Percentiles rank a stretch among this genome's conserved stretches.
These are phyloP conservation scores for Pemphredon lugubris DNA, from an alignment of 2,888 invertebrate genomes.

Conservation along the genomic window DNA sequence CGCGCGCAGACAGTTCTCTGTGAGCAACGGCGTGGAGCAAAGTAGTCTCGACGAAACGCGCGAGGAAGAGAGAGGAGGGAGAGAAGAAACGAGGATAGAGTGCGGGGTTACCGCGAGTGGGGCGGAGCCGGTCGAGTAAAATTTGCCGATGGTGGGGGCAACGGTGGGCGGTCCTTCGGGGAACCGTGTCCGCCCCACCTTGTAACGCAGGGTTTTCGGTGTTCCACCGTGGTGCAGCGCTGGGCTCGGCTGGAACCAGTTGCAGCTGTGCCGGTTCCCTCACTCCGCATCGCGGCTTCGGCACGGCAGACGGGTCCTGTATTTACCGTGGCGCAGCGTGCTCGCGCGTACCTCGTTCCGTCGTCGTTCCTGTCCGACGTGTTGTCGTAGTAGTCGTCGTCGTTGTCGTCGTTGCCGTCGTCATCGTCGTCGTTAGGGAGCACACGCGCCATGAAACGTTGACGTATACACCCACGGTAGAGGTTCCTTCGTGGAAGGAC, in stretches of 20 bases:
- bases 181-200: slow-evolving; percentile 53
- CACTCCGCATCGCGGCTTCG: slow-evolving; percentile 79
- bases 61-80: slow-evolving; percentile 17
- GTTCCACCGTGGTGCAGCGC: slow-evolving; percentile 64
- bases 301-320: slow-evolving; percentile 59
- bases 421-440: slow-evolving; percentile 15
- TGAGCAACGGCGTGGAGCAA: slow-evolving; percentile 47
- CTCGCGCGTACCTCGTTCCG: slow-evolving; percentile 43
- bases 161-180: slow-evolving; percentile 64
- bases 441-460: slow-evolving; percentile 58
- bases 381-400: slow-evolving; percentile 21
- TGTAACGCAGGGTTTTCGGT: slow-evolving; percentile 44
- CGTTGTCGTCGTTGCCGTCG: slow-evolving; percentile 24
- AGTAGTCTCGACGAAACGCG: slow-evolving; percentile 6
- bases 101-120: slow-evolving; percentile 30
- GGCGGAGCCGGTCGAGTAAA: slow-evolving; percentile 56
- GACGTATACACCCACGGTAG: slow-evolving; percentile 19
- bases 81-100: slow-evolving; percentile 11
- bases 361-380: slow-evolving; percentile 31
- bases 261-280: slow-evolving; percentile 72
- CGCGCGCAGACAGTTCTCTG: slow-evolving; percentile 30
- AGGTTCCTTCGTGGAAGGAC: slow-evolving; percentile 31
- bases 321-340: slow-evolving; percentile 62
- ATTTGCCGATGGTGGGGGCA: slow-evolving; percentile 17
- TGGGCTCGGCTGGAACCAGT: slow-evolving; percentile 55